phyloP scores from a whole-genome alignment of 2,113 vertebrate species.

The Dicrurus megarhynchus region DNA sequence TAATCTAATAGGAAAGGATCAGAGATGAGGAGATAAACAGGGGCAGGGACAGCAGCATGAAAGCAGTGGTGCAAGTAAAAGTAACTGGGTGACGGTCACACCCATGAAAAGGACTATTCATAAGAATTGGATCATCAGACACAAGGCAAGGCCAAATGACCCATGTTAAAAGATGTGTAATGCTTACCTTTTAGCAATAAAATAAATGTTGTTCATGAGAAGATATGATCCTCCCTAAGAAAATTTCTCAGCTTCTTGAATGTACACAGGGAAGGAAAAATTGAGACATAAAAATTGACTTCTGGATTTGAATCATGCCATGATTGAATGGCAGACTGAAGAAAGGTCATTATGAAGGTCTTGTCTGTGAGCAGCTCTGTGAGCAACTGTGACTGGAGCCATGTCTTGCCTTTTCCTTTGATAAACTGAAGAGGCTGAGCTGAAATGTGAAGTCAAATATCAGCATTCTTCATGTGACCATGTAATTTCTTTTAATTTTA shows the following conservation, averaged over 20 bases:
- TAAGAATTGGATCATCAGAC: background rate
- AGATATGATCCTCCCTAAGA: background rate
- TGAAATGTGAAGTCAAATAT: background rate
- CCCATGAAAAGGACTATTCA: background rate
- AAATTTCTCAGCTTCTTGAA: background rate
- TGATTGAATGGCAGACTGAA: background rate
- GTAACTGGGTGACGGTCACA: background rate
- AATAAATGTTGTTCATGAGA: background rate
- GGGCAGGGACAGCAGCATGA: background rate
- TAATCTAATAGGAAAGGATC: background rate
- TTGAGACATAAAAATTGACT: background rate
- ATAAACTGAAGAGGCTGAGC: background rate
- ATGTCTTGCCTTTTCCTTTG: background rate
- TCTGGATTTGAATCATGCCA: background rate
- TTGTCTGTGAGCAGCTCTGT: background rate
- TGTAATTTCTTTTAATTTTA: background rate
- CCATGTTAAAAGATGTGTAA: background rate
- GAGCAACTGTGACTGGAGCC: background rate
- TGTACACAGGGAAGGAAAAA: background rate
- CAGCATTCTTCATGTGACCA: background rate
- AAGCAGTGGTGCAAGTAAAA: background rate
- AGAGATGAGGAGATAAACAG: background rate
- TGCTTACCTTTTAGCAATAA: slow-evolving; percentile 17
- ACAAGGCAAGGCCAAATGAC: background rate
- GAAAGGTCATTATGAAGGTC: background rate